These are phyloP conservation scores for Percopsis omiscomaycus DNA, from an alignment of 2,797 vertebrate species.

Conservation along the genomic window DNA sequence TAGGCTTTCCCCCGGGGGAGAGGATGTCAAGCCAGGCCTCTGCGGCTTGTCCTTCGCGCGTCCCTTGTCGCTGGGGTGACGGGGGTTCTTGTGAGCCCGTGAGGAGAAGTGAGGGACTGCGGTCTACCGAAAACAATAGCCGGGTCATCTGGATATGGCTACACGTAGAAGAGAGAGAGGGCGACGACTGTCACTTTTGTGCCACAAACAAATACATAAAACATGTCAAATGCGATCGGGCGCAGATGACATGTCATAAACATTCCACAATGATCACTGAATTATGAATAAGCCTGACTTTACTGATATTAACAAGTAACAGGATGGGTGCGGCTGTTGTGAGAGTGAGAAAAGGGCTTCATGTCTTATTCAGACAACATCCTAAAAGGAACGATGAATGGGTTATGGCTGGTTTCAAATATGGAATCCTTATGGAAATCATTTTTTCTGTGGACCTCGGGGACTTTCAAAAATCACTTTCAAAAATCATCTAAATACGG, in stretches of 20 bases:
- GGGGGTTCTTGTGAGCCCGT: not conserved
- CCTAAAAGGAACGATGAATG: not conserved
- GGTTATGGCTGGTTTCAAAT: not conserved
- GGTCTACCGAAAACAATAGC: slow-evolving; percentile 16
- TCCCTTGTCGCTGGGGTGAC: slow-evolving; percentile 43
- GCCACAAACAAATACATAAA: slow-evolving; percentile 46
- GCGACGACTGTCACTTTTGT: slow-evolving; percentile 33
- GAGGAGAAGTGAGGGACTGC: not conserved
- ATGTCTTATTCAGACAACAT: slow-evolving; percentile 37
- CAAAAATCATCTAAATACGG: too few species aligned
- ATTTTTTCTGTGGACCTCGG: not conserved
- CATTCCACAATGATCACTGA: slow-evolving; percentile 50
- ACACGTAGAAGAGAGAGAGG: slow-evolving; percentile 20
- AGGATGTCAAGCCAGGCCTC: slow-evolving; percentile 61
- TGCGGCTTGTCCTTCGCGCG: slow-evolving; percentile 42
- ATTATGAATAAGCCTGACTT: slow-evolving; percentile 52
- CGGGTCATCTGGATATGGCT: slow-evolving; percentile 4
- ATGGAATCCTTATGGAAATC: not conserved
- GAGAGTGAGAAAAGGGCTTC: slow-evolving; percentile 37
- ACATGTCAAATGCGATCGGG: slow-evolving; percentile 43
- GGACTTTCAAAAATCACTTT: not conserved
- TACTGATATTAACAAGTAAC: slow-evolving; percentile 30
- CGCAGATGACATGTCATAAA: slow-evolving; percentile 55
- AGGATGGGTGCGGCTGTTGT: not conserved
- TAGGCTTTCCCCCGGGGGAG: slow-evolving; percentile 59